These are phyloP conservation scores for Drosophila silvestris DNA, from an alignment of 2,888 invertebrate genomes.

Conservation along the genomic window DNA sequence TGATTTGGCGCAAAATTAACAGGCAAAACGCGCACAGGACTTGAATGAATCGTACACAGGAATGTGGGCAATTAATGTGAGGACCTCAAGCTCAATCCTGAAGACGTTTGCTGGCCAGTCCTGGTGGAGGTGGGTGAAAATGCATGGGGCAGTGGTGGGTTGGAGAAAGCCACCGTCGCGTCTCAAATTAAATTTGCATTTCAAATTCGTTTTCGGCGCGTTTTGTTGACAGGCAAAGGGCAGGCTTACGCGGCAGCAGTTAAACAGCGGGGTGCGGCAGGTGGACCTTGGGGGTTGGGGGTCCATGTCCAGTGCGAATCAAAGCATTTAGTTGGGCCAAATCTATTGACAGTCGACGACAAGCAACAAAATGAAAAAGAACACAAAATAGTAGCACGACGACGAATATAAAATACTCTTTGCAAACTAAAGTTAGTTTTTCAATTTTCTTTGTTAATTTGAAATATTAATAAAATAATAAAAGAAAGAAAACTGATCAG, in stretches of 20 bases:
- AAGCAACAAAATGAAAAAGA: constrained; percentile 15
- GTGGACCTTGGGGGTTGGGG: not conserved
- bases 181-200: constrained; percentile 82
- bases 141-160: not conserved
- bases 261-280: not conserved
- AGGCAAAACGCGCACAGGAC: constrained; percentile 70
- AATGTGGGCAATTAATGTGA: constrained; percentile 74
- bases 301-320: constrained; percentile 59
- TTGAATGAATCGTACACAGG: constrained; percentile 27
- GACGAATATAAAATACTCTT: not conserved
- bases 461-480: not conserved
- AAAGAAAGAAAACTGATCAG: too few species aligned
- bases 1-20: constrained; percentile 80
- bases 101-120: constrained; percentile 3
- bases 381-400: not conserved
- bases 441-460: not conserved
- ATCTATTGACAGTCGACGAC: constrained; percentile 65
- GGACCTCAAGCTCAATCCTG: constrained; percentile 4
- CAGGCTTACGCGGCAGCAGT: constrained; percentile 7
- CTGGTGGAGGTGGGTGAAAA: not conserved
- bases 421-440: not conserved
- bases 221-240: constrained; percentile 69
- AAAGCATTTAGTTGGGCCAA: constrained; percentile 76
- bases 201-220: constrained; percentile 70
- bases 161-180: constrained; percentile 55